Evolutionary conservation across 2,113 vertebrate genomes (phyloP).

Genomic region (Chaetops frenatus): DNA sequence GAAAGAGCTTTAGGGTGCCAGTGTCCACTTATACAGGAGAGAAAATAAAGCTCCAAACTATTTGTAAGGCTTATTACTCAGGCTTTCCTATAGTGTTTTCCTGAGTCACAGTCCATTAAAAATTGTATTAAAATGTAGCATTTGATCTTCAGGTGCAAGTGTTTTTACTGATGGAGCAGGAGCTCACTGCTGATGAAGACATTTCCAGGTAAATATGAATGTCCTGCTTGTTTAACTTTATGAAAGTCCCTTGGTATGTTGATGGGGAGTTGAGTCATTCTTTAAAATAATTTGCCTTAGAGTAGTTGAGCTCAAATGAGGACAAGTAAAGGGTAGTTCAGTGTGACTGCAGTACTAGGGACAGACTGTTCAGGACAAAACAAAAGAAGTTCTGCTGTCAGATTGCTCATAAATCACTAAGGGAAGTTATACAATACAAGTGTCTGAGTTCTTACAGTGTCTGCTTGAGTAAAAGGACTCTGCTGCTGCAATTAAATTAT

Average conservation of each 20-base stretch:
- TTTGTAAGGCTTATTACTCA: neutral
- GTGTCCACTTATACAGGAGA: neutral
- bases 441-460: neutral
- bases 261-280: neutral
- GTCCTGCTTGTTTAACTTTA: neutral
- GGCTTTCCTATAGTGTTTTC: neutral
- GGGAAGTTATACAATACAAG: neutral
- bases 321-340: neutral
- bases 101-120: neutral
- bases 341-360: neutral
- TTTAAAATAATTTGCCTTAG: neutral
- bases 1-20: neutral
- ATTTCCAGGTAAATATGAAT: constrained; percentile 84
- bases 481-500: neutral
- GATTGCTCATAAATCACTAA: neutral
- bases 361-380: neutral
- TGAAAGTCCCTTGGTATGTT: neutral
- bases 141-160: constrained; percentile 80
- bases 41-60: neutral
- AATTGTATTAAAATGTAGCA: neutral
- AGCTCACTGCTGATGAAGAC: constrained; percentile 93
- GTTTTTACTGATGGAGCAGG: constrained; percentile 89
- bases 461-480: neutral
- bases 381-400: neutral
- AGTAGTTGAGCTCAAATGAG: neutral